Conservation (phyloP, 2,888 invertebrate species). For the Plusia festucae region DNA sequence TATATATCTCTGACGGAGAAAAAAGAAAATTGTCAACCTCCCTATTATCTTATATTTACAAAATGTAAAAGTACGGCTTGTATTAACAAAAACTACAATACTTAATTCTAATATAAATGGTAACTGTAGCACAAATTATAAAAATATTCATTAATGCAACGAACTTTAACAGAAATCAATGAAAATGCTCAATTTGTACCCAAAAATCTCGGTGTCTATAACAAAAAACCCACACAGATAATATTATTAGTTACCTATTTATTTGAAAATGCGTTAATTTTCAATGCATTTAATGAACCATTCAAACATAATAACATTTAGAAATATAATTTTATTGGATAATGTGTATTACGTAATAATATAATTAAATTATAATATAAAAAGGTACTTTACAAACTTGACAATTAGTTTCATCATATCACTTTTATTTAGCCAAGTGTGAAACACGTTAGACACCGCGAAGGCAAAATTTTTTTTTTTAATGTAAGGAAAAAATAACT, state of each 20-base stretch:
- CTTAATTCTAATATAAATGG: neutral
- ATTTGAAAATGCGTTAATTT: neutral
- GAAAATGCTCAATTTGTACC: too few species aligned
- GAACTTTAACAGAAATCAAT: too few species aligned
- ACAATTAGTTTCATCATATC: slow-evolving; percentile 43
- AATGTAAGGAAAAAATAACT: too few species aligned
- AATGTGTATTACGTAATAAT: too few species aligned
- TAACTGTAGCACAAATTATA: neutral
- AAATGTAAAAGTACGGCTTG: slow-evolving; percentile 10
- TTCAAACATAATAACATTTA: neutral
- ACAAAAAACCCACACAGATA: too few species aligned
- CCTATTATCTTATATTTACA: slow-evolving; percentile 10
- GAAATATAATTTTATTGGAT: neutral
- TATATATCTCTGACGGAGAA: too few species aligned
- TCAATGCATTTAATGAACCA: neutral
- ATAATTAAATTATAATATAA: too few species aligned
- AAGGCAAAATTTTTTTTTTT: too few species aligned
- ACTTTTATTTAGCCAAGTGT: slow-evolving; percentile 32
- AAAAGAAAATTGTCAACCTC: too few species aligned
- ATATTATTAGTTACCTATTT: neutral
- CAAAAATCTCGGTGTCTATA: too few species aligned
- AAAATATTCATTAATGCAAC: neutral
- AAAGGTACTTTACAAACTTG: neutral
- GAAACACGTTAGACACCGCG: too few species aligned
- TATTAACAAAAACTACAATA: neutral